These are phyloP conservation scores for Paraescarpia echinospica DNA, from an alignment of 1,140 invertebrate species.

Conservation along the genomic window DNA sequence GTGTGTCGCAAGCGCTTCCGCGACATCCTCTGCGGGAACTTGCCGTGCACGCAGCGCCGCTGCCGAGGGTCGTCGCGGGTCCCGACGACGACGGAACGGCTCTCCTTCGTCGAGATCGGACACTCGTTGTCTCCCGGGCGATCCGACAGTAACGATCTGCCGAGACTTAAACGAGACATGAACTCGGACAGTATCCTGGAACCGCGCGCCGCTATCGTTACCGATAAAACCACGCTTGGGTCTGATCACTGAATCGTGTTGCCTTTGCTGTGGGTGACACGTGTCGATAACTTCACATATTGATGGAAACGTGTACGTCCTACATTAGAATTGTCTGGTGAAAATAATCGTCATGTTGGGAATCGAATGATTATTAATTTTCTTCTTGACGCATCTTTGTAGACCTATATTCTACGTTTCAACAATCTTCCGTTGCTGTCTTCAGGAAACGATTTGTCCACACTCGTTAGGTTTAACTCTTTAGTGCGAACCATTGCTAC, in stretches of 20 bases:
- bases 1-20: slow-evolving; percentile 27
- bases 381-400: no score
- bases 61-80: neutral
- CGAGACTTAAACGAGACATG: neutral
- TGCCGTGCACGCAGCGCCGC: neutral
- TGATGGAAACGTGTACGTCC: neutral
- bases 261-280: no score
- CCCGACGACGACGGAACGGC: neutral
- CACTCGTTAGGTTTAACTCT: no score
- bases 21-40: slow-evolving; percentile 16
- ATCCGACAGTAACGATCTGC: neutral
- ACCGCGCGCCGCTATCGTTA: neutral
- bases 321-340: neutral
- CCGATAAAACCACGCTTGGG: neutral
- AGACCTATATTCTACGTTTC: no score
- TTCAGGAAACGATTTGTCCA: no score
- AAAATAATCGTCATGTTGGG: no score
- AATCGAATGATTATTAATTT: no score
- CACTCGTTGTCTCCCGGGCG: neutral
- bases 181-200: neutral
- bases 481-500: no score
- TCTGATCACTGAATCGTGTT: neutral
- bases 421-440: no score
- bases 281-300: no score
- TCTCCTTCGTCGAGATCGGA: neutral